These are phyloP conservation scores for Corythoichthys intestinalis DNA, from an alignment of 2,113 vertebrate genomes.

Conservation along the genomic window DNA sequence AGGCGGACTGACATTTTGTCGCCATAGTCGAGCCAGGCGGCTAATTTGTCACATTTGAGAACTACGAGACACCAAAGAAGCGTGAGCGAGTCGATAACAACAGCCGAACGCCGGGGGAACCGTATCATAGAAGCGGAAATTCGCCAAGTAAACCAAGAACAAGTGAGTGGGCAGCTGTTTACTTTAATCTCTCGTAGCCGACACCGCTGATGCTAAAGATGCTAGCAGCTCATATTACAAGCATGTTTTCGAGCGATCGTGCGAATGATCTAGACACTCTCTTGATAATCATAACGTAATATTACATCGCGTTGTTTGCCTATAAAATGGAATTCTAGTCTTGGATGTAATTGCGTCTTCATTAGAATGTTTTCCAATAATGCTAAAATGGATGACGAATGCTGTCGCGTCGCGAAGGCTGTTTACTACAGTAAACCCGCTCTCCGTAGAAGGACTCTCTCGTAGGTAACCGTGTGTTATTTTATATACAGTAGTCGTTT, in stretches of 20 bases:
- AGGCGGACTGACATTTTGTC: slow-evolving; percentile 76
- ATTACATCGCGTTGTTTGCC: not conserved
- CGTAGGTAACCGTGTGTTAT: not conserved
- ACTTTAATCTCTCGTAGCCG: slow-evolving; percentile 63
- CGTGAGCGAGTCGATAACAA: not conserved
- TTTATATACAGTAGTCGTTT: not conserved
- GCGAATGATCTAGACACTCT: slow-evolving; percentile 5
- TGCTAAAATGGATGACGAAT: slow-evolving; percentile 48
- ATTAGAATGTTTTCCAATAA: slow-evolving; percentile 29
- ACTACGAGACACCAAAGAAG: not conserved
- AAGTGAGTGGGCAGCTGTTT: slow-evolving; percentile 61
- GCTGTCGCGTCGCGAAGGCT: slow-evolving; percentile 55
- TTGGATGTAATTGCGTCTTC: not conserved
- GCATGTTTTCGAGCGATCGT: slow-evolving; percentile 44
- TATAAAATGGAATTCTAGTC: not conserved
- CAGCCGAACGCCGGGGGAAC: not conserved
- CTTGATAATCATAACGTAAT: not conserved
- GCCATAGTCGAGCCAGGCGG: slow-evolving; percentile 58
- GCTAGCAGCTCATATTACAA: slow-evolving; percentile 58
- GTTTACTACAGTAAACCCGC: slow-evolving; percentile 62
- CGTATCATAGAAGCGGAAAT: slow-evolving; percentile 4
- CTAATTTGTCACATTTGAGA: slow-evolving; percentile 30
- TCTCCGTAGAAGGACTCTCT: no score
- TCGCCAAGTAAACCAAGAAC: slow-evolving; percentile 41
- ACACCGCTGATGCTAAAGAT: slow-evolving; percentile 57